Evolutionary conservation across 2,888 invertebrate genomes (phyloP).

Genomic region (Apamea anceps): DNA sequence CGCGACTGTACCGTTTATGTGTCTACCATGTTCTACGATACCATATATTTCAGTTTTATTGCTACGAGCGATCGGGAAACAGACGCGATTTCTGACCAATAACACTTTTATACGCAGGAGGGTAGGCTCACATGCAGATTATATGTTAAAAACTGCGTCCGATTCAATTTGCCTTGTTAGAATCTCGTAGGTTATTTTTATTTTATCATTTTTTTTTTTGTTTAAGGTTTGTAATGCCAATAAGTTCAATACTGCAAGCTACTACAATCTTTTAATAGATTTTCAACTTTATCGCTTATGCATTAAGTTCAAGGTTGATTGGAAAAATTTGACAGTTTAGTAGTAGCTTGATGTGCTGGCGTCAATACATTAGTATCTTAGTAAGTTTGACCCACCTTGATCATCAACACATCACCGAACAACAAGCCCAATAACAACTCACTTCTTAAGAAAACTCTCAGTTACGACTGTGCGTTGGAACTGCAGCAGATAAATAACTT

Average conservation of each 20-base stretch:
- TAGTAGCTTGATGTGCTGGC: too few relatives aligned
- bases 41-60: constrained; percentile 60
- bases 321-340: too few relatives aligned
- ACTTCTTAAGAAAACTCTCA: background rate
- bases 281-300: too few relatives aligned
- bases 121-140: background rate
- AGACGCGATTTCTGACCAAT: constrained; percentile 41
- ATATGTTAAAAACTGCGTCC: background rate
- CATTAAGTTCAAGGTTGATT: too few relatives aligned
- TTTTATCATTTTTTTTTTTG: background rate
- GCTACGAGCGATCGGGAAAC: constrained; percentile 37
- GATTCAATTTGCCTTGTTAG: constrained; percentile 15
- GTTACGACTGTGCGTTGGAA: constrained; percentile 6
- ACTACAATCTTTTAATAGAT: too few relatives aligned
- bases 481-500: constrained; percentile 29
- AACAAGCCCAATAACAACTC: background rate
- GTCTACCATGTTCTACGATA: constrained; percentile 59
- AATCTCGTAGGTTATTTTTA: background rate
- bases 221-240: background rate
- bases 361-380: background rate
- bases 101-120: constrained; percentile 29
- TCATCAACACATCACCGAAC: background rate
- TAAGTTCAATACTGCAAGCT: too few relatives aligned
- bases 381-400: background rate
- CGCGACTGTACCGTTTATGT: constrained; percentile 67